A percentile compares a stretch with the other conserved stretches of the same genome.
These are phyloP conservation scores for Lymantria dispar DNA, from an alignment of 2,888 invertebrate genomes.

Conservation along the genomic window DNA sequence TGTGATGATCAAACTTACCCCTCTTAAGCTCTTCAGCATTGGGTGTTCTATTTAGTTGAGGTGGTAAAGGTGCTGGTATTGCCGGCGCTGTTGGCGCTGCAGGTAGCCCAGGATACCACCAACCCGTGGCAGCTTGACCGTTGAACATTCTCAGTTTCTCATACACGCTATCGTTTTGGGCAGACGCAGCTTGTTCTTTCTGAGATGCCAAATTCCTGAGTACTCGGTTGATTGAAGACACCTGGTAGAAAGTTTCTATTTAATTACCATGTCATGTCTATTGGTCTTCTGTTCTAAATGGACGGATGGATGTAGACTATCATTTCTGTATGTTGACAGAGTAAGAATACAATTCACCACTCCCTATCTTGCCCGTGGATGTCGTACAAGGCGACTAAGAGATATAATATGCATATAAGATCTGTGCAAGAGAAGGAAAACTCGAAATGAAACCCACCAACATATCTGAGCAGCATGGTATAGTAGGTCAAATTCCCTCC, in stretches of 20 bases:
- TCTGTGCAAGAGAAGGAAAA: too few relatives aligned
- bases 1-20: constrained; percentile 84
- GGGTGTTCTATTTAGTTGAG: constrained; percentile 81
- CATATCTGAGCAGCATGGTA: too few relatives aligned
- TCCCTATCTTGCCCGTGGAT: too few relatives aligned
- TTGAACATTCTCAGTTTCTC: constrained; percentile 98
- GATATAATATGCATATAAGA: too few relatives aligned
- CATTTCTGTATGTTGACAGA: too few relatives aligned
- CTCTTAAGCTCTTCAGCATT: constrained; percentile 89
- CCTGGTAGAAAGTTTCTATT: constrained; percentile 83
- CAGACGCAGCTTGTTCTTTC: constrained; percentile 94
- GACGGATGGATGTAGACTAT: too few relatives aligned
- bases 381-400: too few relatives aligned
- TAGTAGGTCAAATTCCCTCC: too few relatives aligned
- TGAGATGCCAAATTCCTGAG: constrained; percentile 97
- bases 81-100: constrained; percentile 88
- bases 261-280: too few relatives aligned
- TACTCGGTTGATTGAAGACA: constrained; percentile 98
- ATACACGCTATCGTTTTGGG: constrained; percentile 94
- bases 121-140: constrained; percentile 92
- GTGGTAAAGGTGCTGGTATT: constrained; percentile 86
- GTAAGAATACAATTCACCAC: too few relatives aligned
- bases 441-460: too few relatives aligned
- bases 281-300: too few relatives aligned
- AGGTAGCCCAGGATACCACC: constrained; percentile 92